Evolutionary conservation across 2,113 vertebrate genomes (phyloP).

Genomic region (Macrotis lagotis): DNA sequence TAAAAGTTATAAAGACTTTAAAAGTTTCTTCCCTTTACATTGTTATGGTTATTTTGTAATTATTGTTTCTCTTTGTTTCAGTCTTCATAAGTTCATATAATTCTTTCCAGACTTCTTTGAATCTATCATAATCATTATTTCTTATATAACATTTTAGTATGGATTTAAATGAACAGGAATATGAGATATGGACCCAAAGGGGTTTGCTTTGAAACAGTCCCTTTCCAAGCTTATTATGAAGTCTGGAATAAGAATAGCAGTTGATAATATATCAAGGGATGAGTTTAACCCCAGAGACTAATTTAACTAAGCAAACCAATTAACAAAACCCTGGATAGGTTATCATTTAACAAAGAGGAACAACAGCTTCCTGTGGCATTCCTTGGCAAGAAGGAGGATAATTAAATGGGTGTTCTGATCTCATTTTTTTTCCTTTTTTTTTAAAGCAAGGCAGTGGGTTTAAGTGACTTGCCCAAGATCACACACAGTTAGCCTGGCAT

Average conservation of each 20-base stretch:
- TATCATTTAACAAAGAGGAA: neutral
- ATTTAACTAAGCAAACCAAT: neutral
- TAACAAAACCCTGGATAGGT: neutral
- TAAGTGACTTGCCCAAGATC: no score
- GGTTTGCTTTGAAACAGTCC: neutral
- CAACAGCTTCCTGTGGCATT: neutral
- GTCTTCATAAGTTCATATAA: neutral
- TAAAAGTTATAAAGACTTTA: neutral
- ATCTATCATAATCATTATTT: neutral
- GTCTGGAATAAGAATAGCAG: neutral
- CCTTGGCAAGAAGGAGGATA: no score
- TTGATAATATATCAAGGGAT: neutral
- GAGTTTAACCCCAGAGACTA: neutral
- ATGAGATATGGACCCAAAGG: neutral
- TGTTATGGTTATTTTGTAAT: neutral
- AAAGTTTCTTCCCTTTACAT: neutral
- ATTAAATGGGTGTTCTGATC: no score
- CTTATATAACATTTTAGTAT: neutral
- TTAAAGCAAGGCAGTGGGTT: no score
- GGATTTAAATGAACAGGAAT: neutral
- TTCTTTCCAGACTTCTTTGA: neutral
- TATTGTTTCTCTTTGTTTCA: neutral
- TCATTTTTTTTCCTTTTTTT: no score
- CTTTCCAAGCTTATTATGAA: neutral
- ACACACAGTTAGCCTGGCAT: no score